These are phyloP conservation scores for Tenodera sinensis DNA, from an alignment of 2,888 invertebrate genomes.

Conservation along the genomic window DNA sequence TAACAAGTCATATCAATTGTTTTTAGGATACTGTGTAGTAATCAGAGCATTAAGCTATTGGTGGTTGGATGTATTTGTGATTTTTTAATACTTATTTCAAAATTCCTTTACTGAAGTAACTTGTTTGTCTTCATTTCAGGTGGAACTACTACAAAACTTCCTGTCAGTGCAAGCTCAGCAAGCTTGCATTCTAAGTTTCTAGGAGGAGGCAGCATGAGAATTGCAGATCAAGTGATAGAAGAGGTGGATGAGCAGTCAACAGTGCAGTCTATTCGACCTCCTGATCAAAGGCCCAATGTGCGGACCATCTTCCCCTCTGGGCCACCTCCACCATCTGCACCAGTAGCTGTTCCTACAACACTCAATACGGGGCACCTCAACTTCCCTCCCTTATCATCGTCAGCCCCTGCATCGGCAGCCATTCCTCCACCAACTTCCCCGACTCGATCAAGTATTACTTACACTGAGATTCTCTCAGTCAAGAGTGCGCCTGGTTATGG, in stretches of 20 bases:
- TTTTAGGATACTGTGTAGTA: no score
- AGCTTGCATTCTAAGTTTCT: conserved; percentile 31
- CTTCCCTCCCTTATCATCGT: conserved; percentile 29
- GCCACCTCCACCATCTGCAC: conserved; percentile 57
- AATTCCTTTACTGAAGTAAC: no score
- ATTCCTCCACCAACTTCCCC: conserved; percentile 32
- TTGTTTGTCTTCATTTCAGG: not conserved
- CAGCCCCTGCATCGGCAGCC: conserved; percentile 31
- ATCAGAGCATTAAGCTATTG: no score
- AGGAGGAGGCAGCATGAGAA: conserved; percentile 55
- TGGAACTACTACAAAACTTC: not conserved
- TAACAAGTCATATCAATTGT: no score
- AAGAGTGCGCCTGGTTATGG: conserved; percentile 25
- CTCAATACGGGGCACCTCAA: conserved; percentile 7
- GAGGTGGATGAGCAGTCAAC: conserved; percentile 74
- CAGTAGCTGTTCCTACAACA: conserved; percentile 57
- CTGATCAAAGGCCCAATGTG: conserved; percentile 33
- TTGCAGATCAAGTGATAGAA: conserved; percentile 69
- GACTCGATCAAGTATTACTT: conserved; percentile 33
- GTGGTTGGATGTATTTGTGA: no score
- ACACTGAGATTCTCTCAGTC: conserved; percentile 35
- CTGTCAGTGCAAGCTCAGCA: conserved; percentile 30
- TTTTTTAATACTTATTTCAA: no score
- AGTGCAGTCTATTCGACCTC: conserved; percentile 64
- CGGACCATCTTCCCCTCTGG: conserved; percentile 34